phyloP scores from a whole-genome alignment of 2,888 invertebrate genomes.

The Zele albiditarsus region DNA sequence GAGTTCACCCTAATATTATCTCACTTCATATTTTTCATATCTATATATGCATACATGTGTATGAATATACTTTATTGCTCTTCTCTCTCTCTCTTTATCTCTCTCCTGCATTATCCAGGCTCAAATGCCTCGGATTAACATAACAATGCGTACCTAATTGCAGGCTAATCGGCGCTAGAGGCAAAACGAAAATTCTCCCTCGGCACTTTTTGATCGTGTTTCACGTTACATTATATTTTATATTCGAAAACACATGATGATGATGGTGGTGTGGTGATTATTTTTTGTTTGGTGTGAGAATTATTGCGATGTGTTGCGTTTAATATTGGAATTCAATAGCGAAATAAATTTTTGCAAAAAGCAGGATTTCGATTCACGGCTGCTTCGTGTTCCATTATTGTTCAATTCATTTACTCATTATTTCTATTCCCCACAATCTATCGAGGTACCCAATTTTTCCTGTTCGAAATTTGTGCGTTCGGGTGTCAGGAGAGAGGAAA shows the following conservation, averaged over 20 bases:
- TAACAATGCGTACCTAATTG: slow-evolving; percentile 71
- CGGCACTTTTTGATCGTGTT: slow-evolving; percentile 19
- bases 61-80: slow-evolving; percentile 33
- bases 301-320: no score
- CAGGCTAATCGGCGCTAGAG: slow-evolving; percentile 65
- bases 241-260: background rate
- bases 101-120: slow-evolving; percentile 31
- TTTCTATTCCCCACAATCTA: no score
- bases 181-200: slow-evolving; percentile 14
- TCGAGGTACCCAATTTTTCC: no score
- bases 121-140: slow-evolving; percentile 65
- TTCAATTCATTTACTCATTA: no score
- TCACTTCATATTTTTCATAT: slow-evolving; percentile 41
- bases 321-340: no score
- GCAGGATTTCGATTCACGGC: no score
- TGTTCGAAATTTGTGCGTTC: no score
- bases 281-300: background rate
- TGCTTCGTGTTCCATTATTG: no score
- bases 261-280: background rate
- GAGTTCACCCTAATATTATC: slow-evolving; percentile 68
- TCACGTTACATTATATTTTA: slow-evolving; percentile 11
- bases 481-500: no score
- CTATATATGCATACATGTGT: slow-evolving; percentile 3
- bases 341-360: no score
- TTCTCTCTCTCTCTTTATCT: slow-evolving; percentile 39